phyloP scores from a whole-genome alignment of 2,888 invertebrate species.

The Drosophila quinaria region DNA sequence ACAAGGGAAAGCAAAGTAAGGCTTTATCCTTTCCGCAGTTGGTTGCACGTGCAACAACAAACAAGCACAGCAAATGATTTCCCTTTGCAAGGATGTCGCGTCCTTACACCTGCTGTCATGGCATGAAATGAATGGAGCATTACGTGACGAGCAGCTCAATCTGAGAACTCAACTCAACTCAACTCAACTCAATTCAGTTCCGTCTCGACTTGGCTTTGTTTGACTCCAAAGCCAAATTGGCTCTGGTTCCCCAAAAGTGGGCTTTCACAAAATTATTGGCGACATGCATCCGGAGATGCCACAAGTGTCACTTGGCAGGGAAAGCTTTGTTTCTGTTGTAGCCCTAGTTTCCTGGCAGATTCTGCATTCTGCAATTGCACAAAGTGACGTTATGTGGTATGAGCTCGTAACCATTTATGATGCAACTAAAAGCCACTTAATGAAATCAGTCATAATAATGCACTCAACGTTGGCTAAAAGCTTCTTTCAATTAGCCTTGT shows the following conservation, averaged over 20 bases:
- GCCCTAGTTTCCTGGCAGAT: not conserved
- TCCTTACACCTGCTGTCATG: slow-evolving; percentile 30
- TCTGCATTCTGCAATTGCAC: slow-evolving; percentile 23
- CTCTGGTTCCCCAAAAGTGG: slow-evolving; percentile 11
- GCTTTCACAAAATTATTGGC: slow-evolving; percentile 26
- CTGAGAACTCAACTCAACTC: slow-evolving; percentile 4
- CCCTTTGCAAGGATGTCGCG: slow-evolving; percentile 25
- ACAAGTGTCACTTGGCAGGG: slow-evolving; percentile 26
- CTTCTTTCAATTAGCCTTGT: slow-evolving; percentile 22
- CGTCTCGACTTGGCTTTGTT: not conserved
- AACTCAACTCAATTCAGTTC: not conserved
- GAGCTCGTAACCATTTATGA: slow-evolving; percentile 33
- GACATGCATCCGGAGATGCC: slow-evolving; percentile 14
- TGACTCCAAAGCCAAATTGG: slow-evolving; percentile 15
- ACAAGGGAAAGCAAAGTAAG: not conserved
- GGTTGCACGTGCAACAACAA: slow-evolving; percentile 47
- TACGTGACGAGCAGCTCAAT: slow-evolving; percentile 56
- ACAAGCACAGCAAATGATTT: slow-evolving; percentile 35
- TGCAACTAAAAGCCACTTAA: slow-evolving; percentile 49
- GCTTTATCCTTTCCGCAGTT: slow-evolving; percentile 32
- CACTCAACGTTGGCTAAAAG: slow-evolving; percentile 9
- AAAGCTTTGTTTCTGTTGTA: slow-evolving; percentile 4
- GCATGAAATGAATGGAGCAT: slow-evolving; percentile 7
- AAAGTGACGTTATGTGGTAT: slow-evolving; percentile 23
- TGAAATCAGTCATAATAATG: slow-evolving; percentile 39